phyloP scores from a whole-genome alignment of 2,797 vertebrate genomes.

The Mastacembelus armatus region DNA sequence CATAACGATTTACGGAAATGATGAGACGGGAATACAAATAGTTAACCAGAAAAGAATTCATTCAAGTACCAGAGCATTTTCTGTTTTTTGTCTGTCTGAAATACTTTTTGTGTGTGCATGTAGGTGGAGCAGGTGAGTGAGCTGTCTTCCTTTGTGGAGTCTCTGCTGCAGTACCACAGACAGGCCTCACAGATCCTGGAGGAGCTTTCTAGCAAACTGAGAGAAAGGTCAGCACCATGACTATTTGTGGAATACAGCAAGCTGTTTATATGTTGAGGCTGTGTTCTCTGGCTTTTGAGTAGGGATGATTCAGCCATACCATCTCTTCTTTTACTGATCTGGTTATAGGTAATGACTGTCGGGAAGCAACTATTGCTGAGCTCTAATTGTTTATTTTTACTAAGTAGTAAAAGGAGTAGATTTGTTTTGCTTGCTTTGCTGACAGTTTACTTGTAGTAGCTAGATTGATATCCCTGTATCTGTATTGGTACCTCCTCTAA shows the following conservation, averaged over 20 bases:
- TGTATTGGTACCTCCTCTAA: background rate
- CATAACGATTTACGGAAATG: background rate
- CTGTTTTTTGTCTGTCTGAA: slow-evolving; percentile 9
- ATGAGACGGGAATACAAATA: background rate
- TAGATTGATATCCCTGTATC: background rate
- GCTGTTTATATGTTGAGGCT: slow-evolving; percentile 31
- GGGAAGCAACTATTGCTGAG: slow-evolving; percentile 10
- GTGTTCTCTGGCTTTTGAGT: slow-evolving; percentile 18
- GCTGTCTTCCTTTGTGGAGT: slow-evolving; percentile 92
- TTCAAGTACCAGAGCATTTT: background rate
- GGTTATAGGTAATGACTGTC: slow-evolving; percentile 14
- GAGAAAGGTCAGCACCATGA: slow-evolving; percentile 65
- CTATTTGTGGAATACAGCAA: slow-evolving; percentile 30
- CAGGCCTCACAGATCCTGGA: slow-evolving; percentile 88
- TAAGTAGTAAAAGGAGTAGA: background rate
- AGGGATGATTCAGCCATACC: slow-evolving; percentile 19
- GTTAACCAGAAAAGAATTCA: background rate
- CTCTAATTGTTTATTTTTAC: background rate
- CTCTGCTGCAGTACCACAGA: slow-evolving; percentile 93
- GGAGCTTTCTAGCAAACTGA: slow-evolving; percentile 72
- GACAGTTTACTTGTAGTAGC: no score
- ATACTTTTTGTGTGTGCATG: slow-evolving; percentile 28
- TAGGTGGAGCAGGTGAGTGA: slow-evolving; percentile 98
- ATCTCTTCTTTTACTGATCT: background rate
- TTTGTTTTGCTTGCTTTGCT: no score